These are phyloP conservation scores for Galago senegalensis DNA, from an alignment of 2,797 vertebrate genomes.

Conservation along the genomic window DNA sequence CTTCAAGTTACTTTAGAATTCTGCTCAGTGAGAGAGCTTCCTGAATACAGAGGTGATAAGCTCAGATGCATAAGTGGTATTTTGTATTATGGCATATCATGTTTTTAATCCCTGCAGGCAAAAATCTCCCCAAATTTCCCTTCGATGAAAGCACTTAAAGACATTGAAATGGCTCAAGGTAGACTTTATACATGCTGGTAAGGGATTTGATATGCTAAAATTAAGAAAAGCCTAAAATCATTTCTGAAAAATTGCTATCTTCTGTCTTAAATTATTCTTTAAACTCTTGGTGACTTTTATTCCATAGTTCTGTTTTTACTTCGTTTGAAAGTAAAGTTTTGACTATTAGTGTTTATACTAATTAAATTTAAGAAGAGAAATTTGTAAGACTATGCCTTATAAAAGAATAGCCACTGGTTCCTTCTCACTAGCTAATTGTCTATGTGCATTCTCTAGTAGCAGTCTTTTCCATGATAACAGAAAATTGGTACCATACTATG, in stretches of 20 bases:
- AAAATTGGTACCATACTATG: neutral
- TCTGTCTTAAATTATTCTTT: neutral
- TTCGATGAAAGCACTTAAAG: slow-evolving; percentile 25
- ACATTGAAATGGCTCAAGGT: slow-evolving; percentile 30
- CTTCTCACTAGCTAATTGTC: neutral
- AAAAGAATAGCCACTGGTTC: neutral
- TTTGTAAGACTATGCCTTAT: neutral
- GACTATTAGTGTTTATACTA: neutral
- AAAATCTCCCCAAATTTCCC: slow-evolving; percentile 49
- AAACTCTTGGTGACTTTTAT: neutral
- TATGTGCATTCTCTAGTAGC: neutral
- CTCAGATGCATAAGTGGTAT: neutral
- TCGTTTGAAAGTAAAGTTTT: neutral
- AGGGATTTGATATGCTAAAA: slow-evolving; percentile 9
- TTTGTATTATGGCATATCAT: slow-evolving; percentile 51
- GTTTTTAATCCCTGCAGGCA: slow-evolving; percentile 60
- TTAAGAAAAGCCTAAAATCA: neutral
- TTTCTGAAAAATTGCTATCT: neutral
- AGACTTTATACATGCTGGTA: neutral
- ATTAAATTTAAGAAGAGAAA: neutral
- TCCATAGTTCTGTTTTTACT: neutral
- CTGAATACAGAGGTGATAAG: slow-evolving; percentile 50
- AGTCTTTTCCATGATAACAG: neutral
- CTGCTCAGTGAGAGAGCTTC: slow-evolving; percentile 27
- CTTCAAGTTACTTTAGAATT: slow-evolving; percentile 58